Base-by-base conservation (phyloP, 2,113 vertebrate genomes). In the Marmota flaviventris region DNA sequence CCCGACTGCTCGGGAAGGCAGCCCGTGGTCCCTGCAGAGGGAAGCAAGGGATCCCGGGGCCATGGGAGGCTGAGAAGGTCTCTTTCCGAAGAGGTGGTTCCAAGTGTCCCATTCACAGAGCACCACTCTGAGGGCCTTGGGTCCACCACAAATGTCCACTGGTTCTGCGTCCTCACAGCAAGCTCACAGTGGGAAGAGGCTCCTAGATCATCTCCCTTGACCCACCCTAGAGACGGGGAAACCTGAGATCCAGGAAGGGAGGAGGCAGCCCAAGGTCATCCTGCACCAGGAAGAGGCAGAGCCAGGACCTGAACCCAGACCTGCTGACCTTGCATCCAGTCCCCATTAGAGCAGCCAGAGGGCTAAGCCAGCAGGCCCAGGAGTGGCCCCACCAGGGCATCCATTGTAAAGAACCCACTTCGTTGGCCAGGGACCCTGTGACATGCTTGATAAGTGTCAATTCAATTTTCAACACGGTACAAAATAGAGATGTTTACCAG, bases 361-460 rank as follows among this genome's bases (percentile, higher is more conserved):
- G 29, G 4, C 34, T 5, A 3, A 32, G 27, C 29, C 4, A 9
- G 34, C 0, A 53, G 63, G 5, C 32, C 67, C 11, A 14, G 34
- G 4, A 20, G 24, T 53, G 32, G 14, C 27, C 8, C 61, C 11
- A 34, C 24, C 81, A 22, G 1, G 27, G 22, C 85, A 45, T 8
- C 34, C 6, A 39, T 2, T 29, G 51, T 29, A 37, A 77, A 69
- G 34, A 84, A 3, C 16, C 67, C 1, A 1, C 20, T 0, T 0
- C 25, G 16, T 1, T 11, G 56, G 18, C 5, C 48, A 37, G 18
- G 7, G 48, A 34, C 13, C 8, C 2, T 29, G 37, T 27, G 14
- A 5, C 65, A 29, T 2, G 1, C 24, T 37, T n/a, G 12, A 8
- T 20, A 24, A 24, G 17, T 2, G 4, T 29, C 69, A 42, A 51